These are phyloP conservation scores for Cyphomyrus discorhynchus DNA, from an alignment of 2,113 vertebrate genomes.

Conservation along the genomic window DNA sequence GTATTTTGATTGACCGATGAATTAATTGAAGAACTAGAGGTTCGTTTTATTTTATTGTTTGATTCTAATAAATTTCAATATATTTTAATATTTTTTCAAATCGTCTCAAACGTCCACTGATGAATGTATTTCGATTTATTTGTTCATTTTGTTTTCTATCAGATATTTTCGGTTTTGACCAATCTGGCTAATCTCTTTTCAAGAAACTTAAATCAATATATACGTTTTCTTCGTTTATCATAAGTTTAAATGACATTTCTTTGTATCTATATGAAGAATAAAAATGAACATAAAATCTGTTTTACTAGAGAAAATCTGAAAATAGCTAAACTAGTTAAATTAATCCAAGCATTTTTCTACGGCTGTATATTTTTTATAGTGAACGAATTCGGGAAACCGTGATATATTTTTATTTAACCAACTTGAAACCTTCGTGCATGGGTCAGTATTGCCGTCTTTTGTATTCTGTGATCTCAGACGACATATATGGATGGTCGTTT, in stretches of 20 bases:
- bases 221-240: not conserved
- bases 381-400: not conserved
- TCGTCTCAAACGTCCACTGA: not conserved
- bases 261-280: not conserved
- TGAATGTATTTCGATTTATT: not conserved
- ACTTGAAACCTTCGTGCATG: not conserved
- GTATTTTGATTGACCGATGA: not conserved
- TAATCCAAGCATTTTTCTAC: not conserved
- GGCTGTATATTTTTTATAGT: not conserved
- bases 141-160: not conserved
- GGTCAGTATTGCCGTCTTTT: not conserved
- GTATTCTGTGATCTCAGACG: not conserved
- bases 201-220: constrained; percentile 2
- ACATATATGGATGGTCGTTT: not conserved
- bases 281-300: not conserved
- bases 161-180: not conserved
- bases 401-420: not conserved
- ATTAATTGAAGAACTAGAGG: not conserved
- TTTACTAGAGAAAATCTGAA: not conserved
- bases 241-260: not conserved
- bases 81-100: not conserved
- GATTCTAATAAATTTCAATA: not conserved
- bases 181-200: not conserved
- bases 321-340: not conserved
- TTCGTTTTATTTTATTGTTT: not conserved